Conservation (phyloP, 2,797 vertebrate genomes). For the Nothura maculosa region DNA sequence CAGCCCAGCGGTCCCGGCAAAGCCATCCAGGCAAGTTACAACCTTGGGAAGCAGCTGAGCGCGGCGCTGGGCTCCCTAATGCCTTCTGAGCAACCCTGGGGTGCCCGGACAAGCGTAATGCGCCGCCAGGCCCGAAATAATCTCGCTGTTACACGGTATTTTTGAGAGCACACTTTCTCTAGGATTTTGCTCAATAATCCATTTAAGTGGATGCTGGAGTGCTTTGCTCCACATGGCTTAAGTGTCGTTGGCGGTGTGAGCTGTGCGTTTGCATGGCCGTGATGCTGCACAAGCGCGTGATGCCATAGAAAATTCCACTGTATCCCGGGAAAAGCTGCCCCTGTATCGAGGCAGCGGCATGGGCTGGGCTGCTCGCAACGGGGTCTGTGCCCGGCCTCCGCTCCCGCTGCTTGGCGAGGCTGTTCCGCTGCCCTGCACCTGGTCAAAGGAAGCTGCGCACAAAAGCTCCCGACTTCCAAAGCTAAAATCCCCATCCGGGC, state of each 20-base stretch:
- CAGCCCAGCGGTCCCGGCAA: not conserved
- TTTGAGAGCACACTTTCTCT: not conserved
- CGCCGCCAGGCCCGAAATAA: not conserved
- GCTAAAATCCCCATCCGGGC: conserved; percentile 22
- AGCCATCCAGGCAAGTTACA: rapidly evolving
- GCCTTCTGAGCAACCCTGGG: not conserved
- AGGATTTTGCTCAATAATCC: not conserved
- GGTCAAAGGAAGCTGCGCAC: not conserved
- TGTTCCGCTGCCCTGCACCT: not conserved
- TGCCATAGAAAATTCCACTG: not conserved
- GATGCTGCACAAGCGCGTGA: rapidly evolving
- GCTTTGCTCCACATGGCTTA: not conserved
- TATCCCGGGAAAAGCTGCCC: no score
- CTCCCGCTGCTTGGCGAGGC: not conserved
- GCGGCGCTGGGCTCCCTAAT: rapidly evolving
- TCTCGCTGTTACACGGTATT: not conserved
- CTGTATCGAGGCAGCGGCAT: no score
- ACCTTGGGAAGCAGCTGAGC: not conserved
- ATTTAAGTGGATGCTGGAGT: not conserved
- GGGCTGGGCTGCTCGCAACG: no score
- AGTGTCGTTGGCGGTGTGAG: not conserved
- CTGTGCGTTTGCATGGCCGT: not conserved
- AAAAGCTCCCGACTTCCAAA: conserved; percentile 36
- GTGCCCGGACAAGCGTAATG: rapidly evolving
- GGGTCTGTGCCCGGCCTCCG: not conserved